Conservation (phyloP, 92 coral and sea anemone genomes). For the Actinernus sp. region DNA sequence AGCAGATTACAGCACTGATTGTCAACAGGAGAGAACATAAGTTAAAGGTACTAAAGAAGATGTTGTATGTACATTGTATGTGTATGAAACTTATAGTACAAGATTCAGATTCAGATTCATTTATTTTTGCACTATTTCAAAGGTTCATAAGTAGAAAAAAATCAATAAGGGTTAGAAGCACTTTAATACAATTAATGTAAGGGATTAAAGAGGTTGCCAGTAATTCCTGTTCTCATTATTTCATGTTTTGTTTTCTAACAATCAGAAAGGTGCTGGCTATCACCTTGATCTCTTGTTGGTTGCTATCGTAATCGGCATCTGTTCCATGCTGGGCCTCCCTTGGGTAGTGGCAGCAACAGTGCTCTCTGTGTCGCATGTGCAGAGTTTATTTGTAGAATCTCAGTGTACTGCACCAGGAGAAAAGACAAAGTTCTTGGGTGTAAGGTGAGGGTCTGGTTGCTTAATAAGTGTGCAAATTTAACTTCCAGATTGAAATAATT, state of each 20-base stretch:
- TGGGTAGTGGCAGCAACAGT: conserved; percentile 99
- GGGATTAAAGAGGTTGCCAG: neutral
- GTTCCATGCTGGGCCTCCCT: conserved; percentile 91
- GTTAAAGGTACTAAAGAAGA: conserved; percentile 64
- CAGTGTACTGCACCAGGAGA: conserved; percentile 97
- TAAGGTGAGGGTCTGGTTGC: conserved; percentile 55
- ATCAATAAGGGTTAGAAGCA: neutral
- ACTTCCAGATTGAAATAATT: no score
- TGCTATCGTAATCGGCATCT: conserved; percentile 89
- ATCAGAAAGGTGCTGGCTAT: conserved; percentile 99
- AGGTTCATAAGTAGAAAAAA: no score
- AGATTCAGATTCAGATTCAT: no score
- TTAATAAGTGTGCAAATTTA: no score
- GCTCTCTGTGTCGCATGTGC: conserved; percentile 92
- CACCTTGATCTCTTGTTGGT: conserved; percentile 91
- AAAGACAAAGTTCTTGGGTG: conserved; percentile 93
- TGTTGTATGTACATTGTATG: no score
- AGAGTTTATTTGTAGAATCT: conserved; percentile 96
- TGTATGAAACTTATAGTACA: no score
- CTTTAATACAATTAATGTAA: neutral
- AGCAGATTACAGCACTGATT: conserved; percentile 96
- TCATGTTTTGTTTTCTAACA: neutral
- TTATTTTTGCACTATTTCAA: no score
- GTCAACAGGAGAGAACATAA: conserved; percentile 98
- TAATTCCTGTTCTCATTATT: neutral